Percentiles rank a stretch among this genome's conserved stretches.
phyloP scores from a whole-genome alignment of 2,797 vertebrate species.

The Hylomyscus alleni region DNA sequence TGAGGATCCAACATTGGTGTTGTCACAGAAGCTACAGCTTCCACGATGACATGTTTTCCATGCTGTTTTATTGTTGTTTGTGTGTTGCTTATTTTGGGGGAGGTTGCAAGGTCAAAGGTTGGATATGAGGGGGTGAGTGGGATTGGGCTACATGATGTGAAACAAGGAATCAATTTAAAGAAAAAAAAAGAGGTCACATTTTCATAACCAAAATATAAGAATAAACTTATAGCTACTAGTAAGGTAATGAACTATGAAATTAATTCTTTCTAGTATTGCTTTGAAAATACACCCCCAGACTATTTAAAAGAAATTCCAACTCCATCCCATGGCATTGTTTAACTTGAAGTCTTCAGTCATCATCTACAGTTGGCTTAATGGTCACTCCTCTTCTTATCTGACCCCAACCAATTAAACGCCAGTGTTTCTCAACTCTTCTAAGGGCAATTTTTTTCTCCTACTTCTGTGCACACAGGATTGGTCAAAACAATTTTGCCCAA shows the following conservation, averaged over 20 bases:
- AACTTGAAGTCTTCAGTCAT: conserved; percentile 92
- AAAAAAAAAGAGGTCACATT: conserved; percentile 82
- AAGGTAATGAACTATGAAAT: conserved; percentile 82
- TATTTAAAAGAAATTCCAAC: conserved; percentile 81
- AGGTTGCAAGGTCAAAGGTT: too few species aligned
- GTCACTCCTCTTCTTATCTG: conserved; percentile 99
- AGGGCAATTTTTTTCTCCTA: conserved; percentile 73
- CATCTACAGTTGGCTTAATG: conserved; percentile 98
- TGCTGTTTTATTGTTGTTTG: too few species aligned
- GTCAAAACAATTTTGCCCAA: conserved; percentile 98
- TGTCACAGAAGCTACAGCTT: too few species aligned
- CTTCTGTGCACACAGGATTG: conserved; percentile 99
- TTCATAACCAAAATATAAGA: conserved; percentile 80
- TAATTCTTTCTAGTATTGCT: conserved; percentile 77
- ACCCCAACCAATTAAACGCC: conserved; percentile 97
- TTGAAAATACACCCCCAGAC: conserved; percentile 86
- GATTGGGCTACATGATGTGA: too few species aligned
- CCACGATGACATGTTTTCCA: too few species aligned
- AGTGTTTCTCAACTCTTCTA: too few species aligned
- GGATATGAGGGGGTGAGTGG: too few species aligned
- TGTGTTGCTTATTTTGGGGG: too few species aligned
- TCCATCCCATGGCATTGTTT: conserved; percentile 81
- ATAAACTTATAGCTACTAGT: conserved; percentile 80
- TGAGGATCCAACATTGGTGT: too few species aligned
- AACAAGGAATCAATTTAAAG: too few species aligned